Evolutionary conservation across 2,797 vertebrate species (phyloP), one percentile per base, ranked within the genome.

Genomic region (Parambassis ranga): DNA sequence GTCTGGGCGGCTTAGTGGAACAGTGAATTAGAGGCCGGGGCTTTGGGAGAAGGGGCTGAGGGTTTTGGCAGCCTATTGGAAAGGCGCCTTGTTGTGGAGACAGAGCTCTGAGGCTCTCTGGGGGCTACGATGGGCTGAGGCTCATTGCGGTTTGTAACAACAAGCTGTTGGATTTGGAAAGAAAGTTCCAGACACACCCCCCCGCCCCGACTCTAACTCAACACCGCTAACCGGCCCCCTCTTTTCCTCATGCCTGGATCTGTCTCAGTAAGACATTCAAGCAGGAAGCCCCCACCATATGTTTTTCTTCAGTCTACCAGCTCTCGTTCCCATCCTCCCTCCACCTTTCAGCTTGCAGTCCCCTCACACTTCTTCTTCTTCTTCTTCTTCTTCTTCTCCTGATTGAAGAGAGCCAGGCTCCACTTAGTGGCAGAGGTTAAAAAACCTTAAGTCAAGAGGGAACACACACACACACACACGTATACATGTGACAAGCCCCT

Each of bases 101-200:
- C 53, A 6, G 60, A 52, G 63, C 51, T 63, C 19, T 35, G 52
- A 50, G 77, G 50, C 65, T 76, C 66, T 79, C 70, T 22, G 76
- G 61, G 75, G 75, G 68, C 50, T 44, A n/a, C 10, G 39, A 38
- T 24, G 59, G 69, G 71, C 57, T 43, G 71, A 79, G 74, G 74
- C 75, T 83, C 66, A 3, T 31, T 84, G 87, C 23, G 76, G 87
- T 90, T 86, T 85, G 63, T 87, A 81, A 76, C 87, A 84, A 65
- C 83, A 85, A 84, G 75, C 83, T 85, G 77, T 81, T 79, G 84
- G 83, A 87, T 82, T 83, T 72, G 50, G 68, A 85, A 80, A 75
- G 79, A 88, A 82, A 76, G 79, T 85, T 87, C 58, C 62, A 83
- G 83, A 75, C 81, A 84, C 80, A 37, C 81, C 83, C 77, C 85